Base-by-base conservation (phyloP, 2,113 vertebrate species). In the Lucifuga dentata region DNA sequence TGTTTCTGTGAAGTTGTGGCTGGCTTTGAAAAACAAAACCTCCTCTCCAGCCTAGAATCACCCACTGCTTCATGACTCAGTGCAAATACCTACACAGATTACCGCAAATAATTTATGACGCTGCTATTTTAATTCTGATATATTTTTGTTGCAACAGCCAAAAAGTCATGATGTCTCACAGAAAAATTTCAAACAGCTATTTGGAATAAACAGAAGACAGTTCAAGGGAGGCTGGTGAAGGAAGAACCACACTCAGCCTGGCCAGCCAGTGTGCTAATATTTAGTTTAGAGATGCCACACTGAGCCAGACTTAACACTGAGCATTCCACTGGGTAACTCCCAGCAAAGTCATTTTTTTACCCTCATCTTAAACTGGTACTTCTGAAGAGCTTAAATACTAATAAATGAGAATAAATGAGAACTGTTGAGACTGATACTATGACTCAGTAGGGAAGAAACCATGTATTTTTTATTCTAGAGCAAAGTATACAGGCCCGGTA, bases 11-110 rank as follows among this genome's bases (percentile, higher is more conserved):
- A 84, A 87, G 71, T 81, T 69, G 62, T 88, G 79, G 64, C 50
- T 36, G 66, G 65, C 88, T 79, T 85, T 84, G 78, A 88, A 84
- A 91, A 85, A 71, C 63, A 88, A 87, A 81, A 75, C 62, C 49
- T 43, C 51, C 56, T 69, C 78, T 68, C 57, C 35, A 51, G 57
- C 41, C 73, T n/a, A 43, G 49, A 68, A 80, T 77, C 71, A 40
- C 76, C 53, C 68, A 82, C 67, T 52, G 66, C 80, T 83, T 86
- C 78, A 62, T 68, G 81, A 88, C 78, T 83, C 72, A 81, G 69
- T 81, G 81, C 8, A 3, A 82, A 84, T 75, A 74, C 81, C 76
- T 81, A 55, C 68, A 78, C 73, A 61, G 58, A 85, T 76, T 80
- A 78, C 67, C 45, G 39, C 41, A 78, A 84, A 84, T 83, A 45